These are phyloP conservation scores for Chrysomallon squamiferum DNA, from an alignment of 1,140 invertebrate species.

Conservation along the genomic window DNA sequence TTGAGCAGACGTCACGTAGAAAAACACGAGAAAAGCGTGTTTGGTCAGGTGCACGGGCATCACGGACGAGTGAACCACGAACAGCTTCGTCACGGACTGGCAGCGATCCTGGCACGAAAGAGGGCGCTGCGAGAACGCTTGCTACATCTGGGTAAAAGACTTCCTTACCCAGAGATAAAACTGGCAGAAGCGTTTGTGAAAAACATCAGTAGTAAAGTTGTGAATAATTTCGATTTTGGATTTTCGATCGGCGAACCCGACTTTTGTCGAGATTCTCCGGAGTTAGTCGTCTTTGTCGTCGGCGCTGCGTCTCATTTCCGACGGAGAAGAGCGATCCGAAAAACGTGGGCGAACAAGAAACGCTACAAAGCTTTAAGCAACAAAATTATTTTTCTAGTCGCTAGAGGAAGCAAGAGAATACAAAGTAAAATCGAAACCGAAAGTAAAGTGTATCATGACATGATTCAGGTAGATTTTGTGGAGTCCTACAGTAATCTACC, in stretches of 20 bases:
- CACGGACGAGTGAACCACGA: too few relatives aligned
- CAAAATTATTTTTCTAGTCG: conserved; percentile 74
- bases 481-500: conserved; percentile 86
- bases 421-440: conserved; percentile 63
- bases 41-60: too few relatives aligned
- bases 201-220: too few relatives aligned
- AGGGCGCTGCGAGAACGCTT: too few relatives aligned
- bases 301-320: conserved; percentile 24
- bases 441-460: conserved; percentile 70
- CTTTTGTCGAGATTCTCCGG: conserved; percentile 5
- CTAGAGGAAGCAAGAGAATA: conserved; percentile 66
- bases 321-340: conserved; percentile 39
- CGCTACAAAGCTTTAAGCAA: conserved; percentile 12
- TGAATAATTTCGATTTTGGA: too few relatives aligned
- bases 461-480: conserved; percentile 79
- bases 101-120: too few relatives aligned
- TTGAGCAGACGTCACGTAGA: too few relatives aligned
- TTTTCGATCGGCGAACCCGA: conserved; percentile 12
- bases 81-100: too few relatives aligned
- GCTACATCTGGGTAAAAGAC: too few relatives aligned
- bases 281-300: conserved; percentile 34
- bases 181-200: too few relatives aligned
- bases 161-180: too few relatives aligned
- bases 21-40: too few relatives aligned
- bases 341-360: conserved; percentile 52